Evolutionary conservation across 2,113 vertebrate genomes (phyloP).

Genomic region (Ammodytes dubius): DNA sequence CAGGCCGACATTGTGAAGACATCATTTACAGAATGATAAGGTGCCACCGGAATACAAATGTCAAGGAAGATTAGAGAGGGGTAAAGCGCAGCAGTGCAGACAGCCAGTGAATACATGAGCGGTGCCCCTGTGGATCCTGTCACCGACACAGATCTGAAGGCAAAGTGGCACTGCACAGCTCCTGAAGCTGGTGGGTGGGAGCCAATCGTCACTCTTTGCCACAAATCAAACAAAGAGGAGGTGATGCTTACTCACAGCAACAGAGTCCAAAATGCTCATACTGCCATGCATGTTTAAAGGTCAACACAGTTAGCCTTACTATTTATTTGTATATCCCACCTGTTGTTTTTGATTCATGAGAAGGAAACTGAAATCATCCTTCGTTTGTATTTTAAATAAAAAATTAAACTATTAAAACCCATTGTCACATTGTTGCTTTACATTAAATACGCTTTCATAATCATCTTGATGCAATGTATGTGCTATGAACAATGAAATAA

Average conservation of each 20-base stretch:
- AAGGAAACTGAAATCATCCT: not conserved
- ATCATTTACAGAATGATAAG: not conserved
- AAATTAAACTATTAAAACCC: not conserved
- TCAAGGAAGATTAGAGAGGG: not conserved
- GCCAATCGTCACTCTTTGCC: conserved; percentile 20
- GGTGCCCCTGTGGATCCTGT: conserved; percentile 27
- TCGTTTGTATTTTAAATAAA: not conserved
- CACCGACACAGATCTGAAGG: conserved; percentile 28
- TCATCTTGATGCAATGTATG: not conserved
- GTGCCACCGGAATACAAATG: too few relatives aligned
- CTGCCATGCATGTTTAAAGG: conserved; percentile 2
- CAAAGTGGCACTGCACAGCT: not conserved
- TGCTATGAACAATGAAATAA: not conserved
- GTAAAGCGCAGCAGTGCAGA: conserved; percentile 2
- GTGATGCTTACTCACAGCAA: conserved; percentile 41
- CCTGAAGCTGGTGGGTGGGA: conserved; percentile 13
- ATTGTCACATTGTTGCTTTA: not conserved
- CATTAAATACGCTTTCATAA: not conserved
- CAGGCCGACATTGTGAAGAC: not conserved
- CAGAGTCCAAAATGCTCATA: not conserved
- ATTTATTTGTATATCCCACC: not conserved
- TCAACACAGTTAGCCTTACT: not conserved
- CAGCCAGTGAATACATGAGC: conserved; percentile 20
- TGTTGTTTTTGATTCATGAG: not conserved
- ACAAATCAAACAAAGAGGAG: conserved; percentile 25